phyloP scores from a whole-genome alignment of 2,797 vertebrate genomes.

The Pangasius sanitwongsei region DNA sequence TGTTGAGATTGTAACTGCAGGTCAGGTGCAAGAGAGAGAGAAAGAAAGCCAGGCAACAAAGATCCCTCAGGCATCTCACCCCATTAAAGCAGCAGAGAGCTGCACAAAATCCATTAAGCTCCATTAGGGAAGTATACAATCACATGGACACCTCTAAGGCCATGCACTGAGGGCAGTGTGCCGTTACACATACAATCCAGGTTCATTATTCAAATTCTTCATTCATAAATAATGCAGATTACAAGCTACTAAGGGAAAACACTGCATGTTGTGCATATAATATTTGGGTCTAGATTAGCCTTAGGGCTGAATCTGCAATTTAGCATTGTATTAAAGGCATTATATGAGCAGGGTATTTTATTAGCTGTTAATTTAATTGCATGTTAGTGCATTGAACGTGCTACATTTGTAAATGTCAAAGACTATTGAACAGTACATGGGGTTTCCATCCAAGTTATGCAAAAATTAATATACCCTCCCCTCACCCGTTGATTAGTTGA shows the following conservation, averaged over 20 bases:
- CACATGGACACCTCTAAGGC: constrained; percentile 73
- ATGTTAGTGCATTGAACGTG: constrained; percentile 11
- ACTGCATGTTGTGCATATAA: constrained; percentile 29
- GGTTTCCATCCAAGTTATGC: background rate
- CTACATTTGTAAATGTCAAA: constrained; percentile 36
- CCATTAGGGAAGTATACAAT: constrained; percentile 75
- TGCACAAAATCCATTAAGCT: constrained; percentile 77
- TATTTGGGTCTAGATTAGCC: constrained; percentile 41
- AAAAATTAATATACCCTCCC: background rate
- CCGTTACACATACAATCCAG: constrained; percentile 70
- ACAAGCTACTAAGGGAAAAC: constrained; percentile 47
- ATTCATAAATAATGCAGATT: constrained; percentile 58
- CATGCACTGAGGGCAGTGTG: constrained; percentile 69
- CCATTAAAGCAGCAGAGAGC: constrained; percentile 74
- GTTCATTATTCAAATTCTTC: constrained; percentile 64
- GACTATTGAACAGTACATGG: background rate
- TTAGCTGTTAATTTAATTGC: constrained; percentile 30
- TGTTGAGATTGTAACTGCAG: constrained; percentile 57
- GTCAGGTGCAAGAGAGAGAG: constrained; percentile 62
- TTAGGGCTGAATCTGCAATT: constrained; percentile 40
- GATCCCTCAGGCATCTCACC: constrained; percentile 72
- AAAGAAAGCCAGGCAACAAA: constrained; percentile 63
- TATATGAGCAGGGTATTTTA: constrained; percentile 22
- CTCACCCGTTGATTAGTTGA: constrained; percentile 2
- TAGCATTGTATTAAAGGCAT: constrained; percentile 26